Conservation (phyloP, 2,888 invertebrate species). For the Apamea crenata region DNA sequence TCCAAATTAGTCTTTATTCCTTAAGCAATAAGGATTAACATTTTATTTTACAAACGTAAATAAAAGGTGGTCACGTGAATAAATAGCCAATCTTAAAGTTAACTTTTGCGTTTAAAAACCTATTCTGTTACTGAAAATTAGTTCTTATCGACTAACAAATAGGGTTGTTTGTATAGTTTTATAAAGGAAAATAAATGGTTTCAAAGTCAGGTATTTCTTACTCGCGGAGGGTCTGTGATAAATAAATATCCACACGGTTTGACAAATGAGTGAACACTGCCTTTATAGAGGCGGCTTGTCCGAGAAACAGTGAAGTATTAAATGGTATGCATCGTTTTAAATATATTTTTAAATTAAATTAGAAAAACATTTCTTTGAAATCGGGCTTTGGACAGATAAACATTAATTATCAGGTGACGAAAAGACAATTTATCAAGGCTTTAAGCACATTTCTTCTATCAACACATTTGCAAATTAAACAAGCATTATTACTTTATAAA, state of each 20-base stretch:
- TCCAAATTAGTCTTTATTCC: slow-evolving; percentile 40
- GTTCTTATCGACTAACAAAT: slow-evolving; percentile 52
- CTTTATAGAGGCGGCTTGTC: slow-evolving; percentile 83
- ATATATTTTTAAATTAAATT: slow-evolving; percentile 62
- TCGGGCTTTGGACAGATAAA: slow-evolving; percentile 21
- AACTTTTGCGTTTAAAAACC: slow-evolving; percentile 12
- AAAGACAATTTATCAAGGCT: slow-evolving; percentile 2
- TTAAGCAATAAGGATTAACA: slow-evolving; percentile 7
- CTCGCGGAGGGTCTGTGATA: slow-evolving; percentile 87
- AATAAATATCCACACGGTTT: slow-evolving; percentile 87
- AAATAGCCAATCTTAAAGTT: slow-evolving; percentile 52
- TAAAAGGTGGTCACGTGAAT: slow-evolving; percentile 50
- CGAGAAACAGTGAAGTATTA: slow-evolving; percentile 67
- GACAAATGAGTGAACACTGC: slow-evolving; percentile 89
- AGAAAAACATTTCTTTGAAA: slow-evolving; percentile 64
- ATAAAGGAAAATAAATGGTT: slow-evolving; percentile 44
- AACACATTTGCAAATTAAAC: slow-evolving; percentile 4
- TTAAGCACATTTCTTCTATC: slow-evolving; percentile 8
- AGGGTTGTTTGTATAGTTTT: slow-evolving; percentile 48
- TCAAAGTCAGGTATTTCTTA: slow-evolving; percentile 80
- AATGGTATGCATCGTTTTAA: slow-evolving; percentile 66
- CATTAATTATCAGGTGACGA: slow-evolving; percentile 36
- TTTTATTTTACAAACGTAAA: slow-evolving; percentile 30
- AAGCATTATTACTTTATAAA: background rate
- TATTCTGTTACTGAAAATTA: slow-evolving; percentile 50